Conservation (phyloP, 2,113 vertebrate genomes). For the Pelodiscus sinensis region DNA sequence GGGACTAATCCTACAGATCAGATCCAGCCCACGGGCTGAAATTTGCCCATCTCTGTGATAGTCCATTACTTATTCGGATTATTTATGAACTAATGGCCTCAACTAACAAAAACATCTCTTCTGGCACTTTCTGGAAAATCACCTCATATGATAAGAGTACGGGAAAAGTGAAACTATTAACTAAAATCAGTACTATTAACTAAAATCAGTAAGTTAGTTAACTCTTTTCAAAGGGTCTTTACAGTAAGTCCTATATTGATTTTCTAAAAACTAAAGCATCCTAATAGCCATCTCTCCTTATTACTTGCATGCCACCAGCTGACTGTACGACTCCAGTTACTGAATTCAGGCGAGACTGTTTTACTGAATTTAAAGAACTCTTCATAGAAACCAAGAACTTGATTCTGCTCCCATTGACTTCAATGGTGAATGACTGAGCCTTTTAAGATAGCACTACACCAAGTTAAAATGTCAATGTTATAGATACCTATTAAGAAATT, state of each 20-base stretch:
- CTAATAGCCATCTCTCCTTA: neutral
- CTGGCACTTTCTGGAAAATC: neutral
- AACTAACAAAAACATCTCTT: neutral
- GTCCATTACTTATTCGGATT: neutral
- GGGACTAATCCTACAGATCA: too few species aligned
- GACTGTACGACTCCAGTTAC: neutral
- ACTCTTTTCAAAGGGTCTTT: neutral
- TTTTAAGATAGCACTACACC: neutral
- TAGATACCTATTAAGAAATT: neutral
- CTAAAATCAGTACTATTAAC: neutral
- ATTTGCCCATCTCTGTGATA: too few species aligned
- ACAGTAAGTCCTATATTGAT: neutral
- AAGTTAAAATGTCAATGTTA: neutral
- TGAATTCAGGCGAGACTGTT: neutral
- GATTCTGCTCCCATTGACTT: neutral
- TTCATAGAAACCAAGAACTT: neutral
- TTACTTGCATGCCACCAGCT: neutral
- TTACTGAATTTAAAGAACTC: neutral
- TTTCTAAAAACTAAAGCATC: neutral
- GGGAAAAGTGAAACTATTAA: neutral
- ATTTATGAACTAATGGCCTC: neutral
- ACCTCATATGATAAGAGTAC: neutral
- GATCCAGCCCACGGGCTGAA: too few species aligned
- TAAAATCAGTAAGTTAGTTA: neutral
- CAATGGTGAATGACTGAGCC: neutral